Percentiles rank a stretch among this genome's conserved stretches.
Evolutionary conservation across 2,797 vertebrate species (phyloP).

Genomic region (Poecilia velifera): DNA sequence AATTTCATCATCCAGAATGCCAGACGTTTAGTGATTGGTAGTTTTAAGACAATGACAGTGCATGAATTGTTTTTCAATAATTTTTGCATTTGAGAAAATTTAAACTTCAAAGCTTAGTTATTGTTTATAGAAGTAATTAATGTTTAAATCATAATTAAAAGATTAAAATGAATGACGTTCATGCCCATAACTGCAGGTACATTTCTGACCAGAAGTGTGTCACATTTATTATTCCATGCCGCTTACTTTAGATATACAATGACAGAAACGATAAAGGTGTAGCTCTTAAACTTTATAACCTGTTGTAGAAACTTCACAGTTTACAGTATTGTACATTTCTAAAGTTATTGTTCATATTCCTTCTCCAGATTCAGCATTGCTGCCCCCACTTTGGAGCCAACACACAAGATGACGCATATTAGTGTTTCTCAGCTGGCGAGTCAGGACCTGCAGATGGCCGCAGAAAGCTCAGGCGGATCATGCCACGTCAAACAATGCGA

Average conservation of each 20-base stretch:
- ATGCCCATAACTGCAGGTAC: not conserved
- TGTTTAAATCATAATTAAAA: not conserved
- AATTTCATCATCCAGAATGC: not conserved
- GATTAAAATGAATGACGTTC: not conserved
- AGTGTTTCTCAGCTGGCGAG: conserved; percentile 56
- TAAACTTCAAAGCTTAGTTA: not conserved
- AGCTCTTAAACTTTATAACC: not conserved
- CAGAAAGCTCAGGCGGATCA: conserved; percentile 18
- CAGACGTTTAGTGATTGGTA: not conserved
- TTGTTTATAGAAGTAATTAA: no score
- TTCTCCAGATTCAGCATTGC: conserved; percentile 15
- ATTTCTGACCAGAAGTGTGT: not conserved
- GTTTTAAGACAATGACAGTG: not conserved
- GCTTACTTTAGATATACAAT: not conserved
- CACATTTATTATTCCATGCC: not conserved
- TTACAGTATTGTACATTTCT: not conserved
- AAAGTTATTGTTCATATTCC: not conserved
- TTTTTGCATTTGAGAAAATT: not conserved
- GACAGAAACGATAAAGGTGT: not conserved
- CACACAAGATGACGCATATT: conserved; percentile 10
- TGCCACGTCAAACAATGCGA: not conserved
- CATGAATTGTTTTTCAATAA: not conserved
- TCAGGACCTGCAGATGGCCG: conserved; percentile 31
- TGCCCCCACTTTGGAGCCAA: conserved; percentile 18
- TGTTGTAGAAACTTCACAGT: not conserved